Evolutionary conservation across 1,140 invertebrate species (phyloP).

Genomic region (Euwallacea fornicatus): DNA sequence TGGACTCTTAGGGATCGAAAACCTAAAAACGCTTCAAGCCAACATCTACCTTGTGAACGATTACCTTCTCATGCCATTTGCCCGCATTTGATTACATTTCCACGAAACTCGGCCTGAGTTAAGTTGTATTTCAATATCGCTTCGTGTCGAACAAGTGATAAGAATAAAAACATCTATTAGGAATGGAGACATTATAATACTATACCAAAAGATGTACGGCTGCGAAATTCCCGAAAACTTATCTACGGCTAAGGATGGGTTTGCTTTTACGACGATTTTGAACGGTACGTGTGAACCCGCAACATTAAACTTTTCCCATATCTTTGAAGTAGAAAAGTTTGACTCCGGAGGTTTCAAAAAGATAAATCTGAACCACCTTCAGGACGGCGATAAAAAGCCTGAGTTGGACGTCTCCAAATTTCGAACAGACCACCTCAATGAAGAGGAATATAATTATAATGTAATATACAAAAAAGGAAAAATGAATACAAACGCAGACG

Average conservation of each 20-base stretch:
- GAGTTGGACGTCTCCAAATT: constrained; percentile 9
- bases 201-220: constrained; percentile 21
- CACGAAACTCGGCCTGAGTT: constrained; percentile 6
- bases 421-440: constrained; percentile 22
- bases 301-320: constrained; percentile 18
- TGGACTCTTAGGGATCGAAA: constrained; percentile 23
- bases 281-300: constrained; percentile 12
- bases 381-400: background rate
- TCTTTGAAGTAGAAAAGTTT: constrained; percentile 18
- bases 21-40: constrained; percentile 23
- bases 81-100: constrained; percentile 14
- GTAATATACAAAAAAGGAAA: no score
- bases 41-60: constrained; percentile 23
- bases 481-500: no score
- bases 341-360: background rate
- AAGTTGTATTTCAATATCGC: constrained; percentile 14
- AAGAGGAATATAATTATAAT: constrained; percentile 11
- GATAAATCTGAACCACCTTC: constrained; percentile 10
- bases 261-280: constrained; percentile 24
- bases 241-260: constrained; percentile 2
- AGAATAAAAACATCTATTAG: constrained; percentile 18
- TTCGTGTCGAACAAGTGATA: constrained; percentile 18
- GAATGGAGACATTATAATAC: constrained; percentile 26
- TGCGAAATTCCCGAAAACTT: constrained; percentile 18
- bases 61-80: constrained; percentile 12